Percentiles rank a stretch among this genome's conserved stretches.
Conservation (phyloP, 2,888 invertebrate genomes). For the Nomada ferruginata region DNA sequence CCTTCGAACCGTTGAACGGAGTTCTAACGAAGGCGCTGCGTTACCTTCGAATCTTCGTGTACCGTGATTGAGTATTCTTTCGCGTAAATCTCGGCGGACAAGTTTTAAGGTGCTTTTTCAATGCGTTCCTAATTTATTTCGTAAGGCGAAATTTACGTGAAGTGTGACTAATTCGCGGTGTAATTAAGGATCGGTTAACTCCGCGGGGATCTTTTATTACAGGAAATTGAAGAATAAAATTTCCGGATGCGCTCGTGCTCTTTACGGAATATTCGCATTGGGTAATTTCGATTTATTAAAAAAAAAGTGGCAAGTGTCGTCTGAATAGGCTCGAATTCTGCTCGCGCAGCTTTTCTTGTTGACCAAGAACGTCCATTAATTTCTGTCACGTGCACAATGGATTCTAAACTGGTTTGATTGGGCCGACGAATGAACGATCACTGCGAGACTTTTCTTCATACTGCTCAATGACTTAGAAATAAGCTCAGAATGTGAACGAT, state of each 20-base stretch:
- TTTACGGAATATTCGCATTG: not conserved
- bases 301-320: constrained; percentile 1
- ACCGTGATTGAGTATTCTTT: not conserved
- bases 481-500: not conserved
- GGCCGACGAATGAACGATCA: constrained; percentile 11
- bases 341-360: constrained; percentile 19
- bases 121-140: not conserved
- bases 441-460: constrained; percentile 4
- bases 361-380: constrained; percentile 21
- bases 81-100: not conserved
- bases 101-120: not conserved
- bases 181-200: constrained; percentile 15
- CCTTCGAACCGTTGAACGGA: not conserved
- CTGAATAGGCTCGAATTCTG: constrained; percentile 14
- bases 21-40: not conserved
- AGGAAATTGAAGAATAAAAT: constrained; percentile 12
- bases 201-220: constrained; percentile 14
- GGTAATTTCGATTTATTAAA: constrained; percentile 1
- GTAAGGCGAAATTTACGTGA: constrained; percentile 15
- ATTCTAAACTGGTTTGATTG: constrained; percentile 26
- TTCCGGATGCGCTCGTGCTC: too few relatives aligned
- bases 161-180: constrained; percentile 4
- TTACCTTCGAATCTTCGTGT: not conserved
- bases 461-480: constrained; percentile 3
- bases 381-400: constrained; percentile 22